Evolutionary conservation across 2,113 vertebrate genomes (phyloP).

Genomic region (Murina feae): DNA sequence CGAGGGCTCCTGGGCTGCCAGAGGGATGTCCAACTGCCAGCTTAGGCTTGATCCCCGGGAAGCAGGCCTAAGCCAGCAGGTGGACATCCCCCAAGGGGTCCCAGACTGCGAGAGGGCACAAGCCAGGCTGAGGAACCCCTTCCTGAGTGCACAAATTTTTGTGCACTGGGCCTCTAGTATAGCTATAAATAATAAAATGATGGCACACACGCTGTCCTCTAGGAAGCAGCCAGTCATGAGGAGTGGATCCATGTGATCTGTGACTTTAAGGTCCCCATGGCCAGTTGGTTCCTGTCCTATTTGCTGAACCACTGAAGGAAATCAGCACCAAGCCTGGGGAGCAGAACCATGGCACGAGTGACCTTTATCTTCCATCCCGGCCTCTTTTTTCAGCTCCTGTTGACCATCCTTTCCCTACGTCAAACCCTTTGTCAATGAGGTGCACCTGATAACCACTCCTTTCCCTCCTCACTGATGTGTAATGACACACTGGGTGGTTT

Average conservation of each 20-base stretch:
- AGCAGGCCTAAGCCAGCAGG: no score
- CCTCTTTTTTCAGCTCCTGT: background rate
- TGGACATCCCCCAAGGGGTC: no score
- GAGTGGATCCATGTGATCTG: background rate
- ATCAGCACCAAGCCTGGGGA: background rate
- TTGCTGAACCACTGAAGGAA: background rate
- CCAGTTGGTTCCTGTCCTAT: background rate
- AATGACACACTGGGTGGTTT: background rate
- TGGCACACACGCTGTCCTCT: accelerated
- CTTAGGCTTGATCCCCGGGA: no score
- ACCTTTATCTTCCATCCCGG: background rate
- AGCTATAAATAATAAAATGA: background rate
- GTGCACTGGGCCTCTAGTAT: no score
- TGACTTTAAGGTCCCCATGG: background rate
- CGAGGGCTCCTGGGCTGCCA: no score
- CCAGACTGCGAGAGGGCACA: no score
- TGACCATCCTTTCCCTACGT: background rate
- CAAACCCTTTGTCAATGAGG: background rate
- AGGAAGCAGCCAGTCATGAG: background rate
- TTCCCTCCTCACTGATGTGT: background rate
- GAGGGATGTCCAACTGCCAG: no score
- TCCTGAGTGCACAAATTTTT: no score
- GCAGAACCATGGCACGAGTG: background rate
- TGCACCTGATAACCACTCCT: background rate
- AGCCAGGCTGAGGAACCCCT: no score